phyloP scores from a whole-genome alignment of 2,888 invertebrate species.

The Drosophila bunnanda region DNA sequence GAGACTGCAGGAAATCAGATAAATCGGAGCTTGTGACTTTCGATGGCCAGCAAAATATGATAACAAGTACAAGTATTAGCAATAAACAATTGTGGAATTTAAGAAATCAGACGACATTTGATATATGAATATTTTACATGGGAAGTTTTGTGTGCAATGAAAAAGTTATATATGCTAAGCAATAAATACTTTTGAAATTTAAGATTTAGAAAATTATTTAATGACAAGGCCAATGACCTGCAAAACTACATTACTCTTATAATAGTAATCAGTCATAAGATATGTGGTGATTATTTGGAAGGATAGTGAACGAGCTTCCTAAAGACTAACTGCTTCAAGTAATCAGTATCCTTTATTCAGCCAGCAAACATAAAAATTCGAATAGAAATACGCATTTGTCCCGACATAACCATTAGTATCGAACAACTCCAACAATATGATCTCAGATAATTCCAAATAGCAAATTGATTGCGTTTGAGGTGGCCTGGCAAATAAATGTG shows the following conservation, averaged over 20 bases:
- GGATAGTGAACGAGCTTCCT: background rate
- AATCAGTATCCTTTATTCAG: too few relatives aligned
- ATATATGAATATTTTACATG: background rate
- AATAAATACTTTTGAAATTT: background rate
- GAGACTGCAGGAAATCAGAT: background rate
- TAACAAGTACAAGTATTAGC: background rate
- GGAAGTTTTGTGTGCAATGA: too few relatives aligned
- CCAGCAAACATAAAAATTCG: background rate
- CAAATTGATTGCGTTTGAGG: conserved; percentile 3
- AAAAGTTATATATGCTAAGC: background rate
- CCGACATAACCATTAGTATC: background rate
- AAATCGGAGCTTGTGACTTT: conserved; percentile 2
- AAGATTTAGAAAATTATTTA: background rate
- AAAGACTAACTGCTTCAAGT: too few relatives aligned
- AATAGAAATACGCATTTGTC: too few relatives aligned
- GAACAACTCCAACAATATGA: background rate
- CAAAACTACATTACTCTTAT: too few relatives aligned
- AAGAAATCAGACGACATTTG: background rate
- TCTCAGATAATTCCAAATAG: conserved; percentile 5
- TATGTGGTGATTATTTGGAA: too few relatives aligned
- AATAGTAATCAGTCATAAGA: background rate
- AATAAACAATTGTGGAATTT: conserved; percentile 6
- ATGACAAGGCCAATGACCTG: background rate
- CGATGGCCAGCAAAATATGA: conserved; percentile 5
- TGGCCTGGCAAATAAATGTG: conserved; percentile 12